These are phyloP conservation scores for Paelopatides confundens DNA, from an alignment of 53 echinoderm and acorn worm genomes.

Conservation along the genomic window DNA sequence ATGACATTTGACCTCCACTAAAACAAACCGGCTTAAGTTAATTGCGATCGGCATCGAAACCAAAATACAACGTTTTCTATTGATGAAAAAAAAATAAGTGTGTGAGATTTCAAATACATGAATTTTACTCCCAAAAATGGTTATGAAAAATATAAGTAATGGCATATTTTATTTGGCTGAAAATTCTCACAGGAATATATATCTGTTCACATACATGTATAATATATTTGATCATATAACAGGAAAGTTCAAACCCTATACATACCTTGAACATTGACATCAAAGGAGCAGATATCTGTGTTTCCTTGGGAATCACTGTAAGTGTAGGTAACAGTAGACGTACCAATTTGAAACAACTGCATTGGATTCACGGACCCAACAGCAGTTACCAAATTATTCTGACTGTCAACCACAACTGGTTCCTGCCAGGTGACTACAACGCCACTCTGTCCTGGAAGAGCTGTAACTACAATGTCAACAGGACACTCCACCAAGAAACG, in stretches of 20 bases:
- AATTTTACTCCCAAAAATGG: not conserved
- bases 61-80: not conserved
- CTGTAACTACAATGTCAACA: not conserved
- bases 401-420: not conserved
- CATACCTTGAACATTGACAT: constrained; percentile 20
- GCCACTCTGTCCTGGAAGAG: not conserved
- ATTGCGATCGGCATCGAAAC: too few species aligned
- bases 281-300: not conserved
- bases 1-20: too few species aligned
- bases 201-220: too few species aligned
- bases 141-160: not conserved
- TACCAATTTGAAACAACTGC: not conserved
- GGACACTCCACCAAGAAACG: constrained; percentile 10
- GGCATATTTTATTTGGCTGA: too few species aligned
- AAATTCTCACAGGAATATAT: too few species aligned
- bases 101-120: too few species aligned
- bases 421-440: not conserved
- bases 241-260: not conserved
- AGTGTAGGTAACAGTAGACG: not conserved
- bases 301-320: constrained; percentile 3
- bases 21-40: too few species aligned
- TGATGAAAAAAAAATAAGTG: not conserved
- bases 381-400: not conserved
- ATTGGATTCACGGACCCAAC: not conserved
- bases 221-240: too few species aligned